Percentiles rank a stretch among this genome's conserved stretches.
phyloP scores from a whole-genome alignment of 2,888 invertebrate genomes.

The Dasysyrphus tricinctus region DNA sequence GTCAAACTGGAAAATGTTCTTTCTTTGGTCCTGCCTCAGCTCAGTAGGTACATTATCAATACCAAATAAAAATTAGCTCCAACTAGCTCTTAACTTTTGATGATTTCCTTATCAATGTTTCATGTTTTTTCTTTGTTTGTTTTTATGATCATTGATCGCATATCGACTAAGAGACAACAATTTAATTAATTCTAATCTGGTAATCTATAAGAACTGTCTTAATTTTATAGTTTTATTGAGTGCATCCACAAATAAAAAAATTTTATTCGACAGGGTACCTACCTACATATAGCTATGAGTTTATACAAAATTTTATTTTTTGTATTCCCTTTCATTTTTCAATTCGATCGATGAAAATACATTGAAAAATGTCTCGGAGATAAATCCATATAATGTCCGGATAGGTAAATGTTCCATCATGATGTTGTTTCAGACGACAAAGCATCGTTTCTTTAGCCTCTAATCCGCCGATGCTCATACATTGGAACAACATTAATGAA shows the following conservation, averaged over 20 bases:
- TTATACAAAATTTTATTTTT: neutral
- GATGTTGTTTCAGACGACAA: constrained; percentile 57
- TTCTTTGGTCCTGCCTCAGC: too few species aligned
- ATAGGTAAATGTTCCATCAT: constrained; percentile 49
- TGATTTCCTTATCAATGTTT: constrained; percentile 1
- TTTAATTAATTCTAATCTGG: neutral
- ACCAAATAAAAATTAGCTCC: neutral
- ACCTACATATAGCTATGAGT: neutral
- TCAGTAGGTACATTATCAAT: too few species aligned
- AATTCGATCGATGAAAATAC: neutral
- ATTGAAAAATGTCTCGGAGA: constrained; percentile 45
- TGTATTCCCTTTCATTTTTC: neutral
- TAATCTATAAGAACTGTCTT: constrained; percentile 4
- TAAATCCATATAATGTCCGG: constrained; percentile 55
- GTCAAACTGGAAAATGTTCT: too few species aligned
- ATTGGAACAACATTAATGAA: constrained; percentile 67
- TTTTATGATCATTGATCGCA: constrained; percentile 7
- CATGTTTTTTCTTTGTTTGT: neutral
- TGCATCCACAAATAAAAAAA: constrained; percentile 13
- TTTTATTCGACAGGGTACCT: constrained; percentile 7
- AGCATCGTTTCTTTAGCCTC: constrained; percentile 44
- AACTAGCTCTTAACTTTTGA: neutral
- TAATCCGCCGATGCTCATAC: constrained; percentile 68
- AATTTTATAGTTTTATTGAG: constrained; percentile 8
- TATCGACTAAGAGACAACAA: neutral